Evolutionary conservation across 2,888 invertebrate species (phyloP).

Genomic region (Salticus scenicus): DNA sequence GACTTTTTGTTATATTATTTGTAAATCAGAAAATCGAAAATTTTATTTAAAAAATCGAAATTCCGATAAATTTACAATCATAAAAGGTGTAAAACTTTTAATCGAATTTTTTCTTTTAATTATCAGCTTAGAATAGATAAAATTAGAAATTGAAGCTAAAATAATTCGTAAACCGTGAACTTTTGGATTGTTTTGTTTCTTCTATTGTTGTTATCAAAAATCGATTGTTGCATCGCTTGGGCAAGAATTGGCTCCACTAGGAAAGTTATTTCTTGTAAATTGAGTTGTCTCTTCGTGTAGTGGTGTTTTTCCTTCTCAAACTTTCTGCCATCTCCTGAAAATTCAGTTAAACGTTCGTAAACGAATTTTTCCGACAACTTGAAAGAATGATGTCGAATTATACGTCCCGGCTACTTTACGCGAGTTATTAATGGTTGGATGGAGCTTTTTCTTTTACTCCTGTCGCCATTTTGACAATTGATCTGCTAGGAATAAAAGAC

Average conservation of each 20-base stretch:
- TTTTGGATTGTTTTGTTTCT: too few species aligned
- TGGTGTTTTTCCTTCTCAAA: background rate
- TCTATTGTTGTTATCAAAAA: too few species aligned
- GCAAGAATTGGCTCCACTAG: background rate
- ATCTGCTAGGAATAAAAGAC: too few species aligned
- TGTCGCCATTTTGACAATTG: background rate
- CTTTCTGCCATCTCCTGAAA: background rate
- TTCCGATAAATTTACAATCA: too few species aligned
- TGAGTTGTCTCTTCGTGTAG: background rate
- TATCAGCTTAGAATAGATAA: too few species aligned
- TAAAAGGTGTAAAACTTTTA: too few species aligned
- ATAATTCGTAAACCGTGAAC: too few species aligned
- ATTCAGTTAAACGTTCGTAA: conserved; percentile 9
- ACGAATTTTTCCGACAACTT: conserved; percentile 8
- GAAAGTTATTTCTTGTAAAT: conserved; percentile 12
- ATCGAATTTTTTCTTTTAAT: too few species aligned
- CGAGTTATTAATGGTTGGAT: background rate
- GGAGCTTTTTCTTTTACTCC: background rate
- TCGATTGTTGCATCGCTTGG: background rate
- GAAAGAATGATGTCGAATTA: background rate
- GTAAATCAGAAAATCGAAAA: too few species aligned
- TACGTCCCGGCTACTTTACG: background rate
- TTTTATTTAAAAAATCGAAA: too few species aligned
- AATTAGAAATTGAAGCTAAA: too few species aligned
- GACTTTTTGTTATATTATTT: too few species aligned